Conservation (phyloP, 2,113 vertebrate genomes). For the Lophius piscatorius region DNA sequence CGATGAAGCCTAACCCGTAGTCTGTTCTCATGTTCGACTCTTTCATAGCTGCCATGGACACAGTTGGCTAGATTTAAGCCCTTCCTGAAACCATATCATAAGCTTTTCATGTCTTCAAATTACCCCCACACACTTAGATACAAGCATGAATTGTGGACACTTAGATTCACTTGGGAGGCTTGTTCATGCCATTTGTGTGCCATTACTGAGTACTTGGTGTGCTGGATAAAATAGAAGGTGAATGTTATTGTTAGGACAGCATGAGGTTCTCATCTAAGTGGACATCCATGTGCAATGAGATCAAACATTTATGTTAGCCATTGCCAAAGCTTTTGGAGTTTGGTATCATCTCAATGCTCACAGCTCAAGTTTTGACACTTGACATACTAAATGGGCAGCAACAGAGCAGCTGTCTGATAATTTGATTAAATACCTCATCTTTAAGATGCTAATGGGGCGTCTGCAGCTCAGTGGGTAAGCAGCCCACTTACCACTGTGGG, state of each 20-base stretch:
- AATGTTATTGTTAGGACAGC: slow-evolving; percentile 6
- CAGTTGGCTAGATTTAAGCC: slow-evolving; percentile 49
- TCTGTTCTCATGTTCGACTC: slow-evolving; percentile 62
- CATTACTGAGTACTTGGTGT: slow-evolving; percentile 6
- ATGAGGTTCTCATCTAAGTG: slow-evolving; percentile 24
- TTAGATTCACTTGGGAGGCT: slow-evolving; percentile 22
- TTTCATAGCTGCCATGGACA: slow-evolving; percentile 51
- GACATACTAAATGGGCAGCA: too few relatives aligned
- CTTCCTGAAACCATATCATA: slow-evolving; percentile 69
- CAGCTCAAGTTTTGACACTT: too few relatives aligned
- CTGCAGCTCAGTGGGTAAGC: too few relatives aligned
- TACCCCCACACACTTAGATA: slow-evolving; percentile 35
- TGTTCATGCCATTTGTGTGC: slow-evolving; percentile 26
- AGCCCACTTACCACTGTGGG: too few relatives aligned
- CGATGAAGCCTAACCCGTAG: slow-evolving; percentile 28
- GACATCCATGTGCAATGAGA: slow-evolving; percentile 12
- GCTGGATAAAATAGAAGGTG: too few relatives aligned
- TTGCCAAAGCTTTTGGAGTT: not conserved
- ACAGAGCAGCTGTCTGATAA: slow-evolving; percentile 36
- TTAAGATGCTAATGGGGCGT: slow-evolving; percentile 18
- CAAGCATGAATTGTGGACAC: slow-evolving; percentile 21
- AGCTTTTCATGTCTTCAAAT: slow-evolving; percentile 71
- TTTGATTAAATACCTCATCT: slow-evolving; percentile 60
- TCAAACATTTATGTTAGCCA: not conserved
- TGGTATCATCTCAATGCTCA: not conserved